Base-by-base conservation (phyloP, 1,140 invertebrate genomes). In the Drosophila nasuta region DNA sequence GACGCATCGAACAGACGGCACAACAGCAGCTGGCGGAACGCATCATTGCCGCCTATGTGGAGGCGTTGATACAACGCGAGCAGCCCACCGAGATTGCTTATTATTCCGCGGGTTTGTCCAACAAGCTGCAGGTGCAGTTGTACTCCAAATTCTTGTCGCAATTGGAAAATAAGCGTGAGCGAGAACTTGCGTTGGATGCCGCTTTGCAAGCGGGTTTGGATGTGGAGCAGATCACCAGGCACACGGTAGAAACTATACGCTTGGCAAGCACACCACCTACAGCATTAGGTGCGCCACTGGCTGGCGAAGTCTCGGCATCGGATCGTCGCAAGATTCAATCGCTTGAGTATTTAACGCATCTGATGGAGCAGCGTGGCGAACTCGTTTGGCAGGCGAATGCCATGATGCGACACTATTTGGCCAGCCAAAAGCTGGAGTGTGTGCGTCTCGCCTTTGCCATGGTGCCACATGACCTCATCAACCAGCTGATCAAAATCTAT, bases 321-420 rank as follows among this genome's bases (percentile, higher is more conserved):
- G 91, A 93, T 67, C 79, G 81, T 46, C 81, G 75, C n/a, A 92
- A 97, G 93, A 97, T 98, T 56, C 95, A 96, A 56, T 96, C 97
- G 1, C 93, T 99, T 2, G 97, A 98, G 88, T 98, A 97, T 97
- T 91, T 99, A 1, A 94, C 96, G 7, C 96, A 97, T 87, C 96
- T 97, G 91, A 93, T 95, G 4, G 94, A 94, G 48, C 97, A 98
- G 92, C 93, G 96, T 46, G 93, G 95, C 45, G 97, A 98, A 93
- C 95, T 96, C 8, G 85, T 99, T 3, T 96, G 95, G 93, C 96
- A 98, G 90, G 96, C 96, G 1, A 98, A 98, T 94, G 95, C 97
- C n/a, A 94, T 98, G 73, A 96, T 98, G 80, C 95, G 97, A 67
- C 95, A 94, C 48, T 98, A 98, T 91, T 92, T 98, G 54, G 94